Evolutionary conservation across 2,113 vertebrate species (phyloP).

Genomic region (Baryphthengus martii): DNA sequence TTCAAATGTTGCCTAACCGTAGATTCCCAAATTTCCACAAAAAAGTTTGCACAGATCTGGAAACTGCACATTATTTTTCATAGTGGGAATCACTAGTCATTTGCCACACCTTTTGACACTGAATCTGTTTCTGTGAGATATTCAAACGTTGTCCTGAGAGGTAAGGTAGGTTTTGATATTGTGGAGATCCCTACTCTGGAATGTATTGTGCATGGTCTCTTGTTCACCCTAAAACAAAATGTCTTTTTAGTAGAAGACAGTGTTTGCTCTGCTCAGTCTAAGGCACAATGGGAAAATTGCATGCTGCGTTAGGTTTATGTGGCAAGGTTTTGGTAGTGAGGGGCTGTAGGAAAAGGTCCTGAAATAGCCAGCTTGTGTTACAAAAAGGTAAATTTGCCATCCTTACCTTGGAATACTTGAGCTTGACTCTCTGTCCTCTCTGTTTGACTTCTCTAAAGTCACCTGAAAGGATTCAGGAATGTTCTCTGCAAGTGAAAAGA

Average conservation of each 20-base stretch:
- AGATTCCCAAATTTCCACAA: background rate
- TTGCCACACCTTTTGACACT: background rate
- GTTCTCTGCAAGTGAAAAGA: background rate
- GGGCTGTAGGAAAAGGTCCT: background rate
- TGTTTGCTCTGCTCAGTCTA: background rate
- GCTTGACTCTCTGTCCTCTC: background rate
- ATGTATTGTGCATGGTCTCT: background rate
- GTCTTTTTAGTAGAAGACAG: background rate
- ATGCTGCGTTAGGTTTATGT: background rate
- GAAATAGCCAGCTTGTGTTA: background rate
- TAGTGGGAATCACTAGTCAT: background rate
- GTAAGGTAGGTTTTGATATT: background rate
- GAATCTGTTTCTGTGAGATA: background rate
- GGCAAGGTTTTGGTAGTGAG: background rate
- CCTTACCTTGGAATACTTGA: background rate
- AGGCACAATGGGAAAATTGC: background rate
- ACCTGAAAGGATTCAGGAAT: background rate
- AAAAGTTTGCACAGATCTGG: background rate
- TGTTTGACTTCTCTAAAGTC: background rate
- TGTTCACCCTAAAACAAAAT: background rate
- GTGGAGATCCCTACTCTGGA: accelerated
- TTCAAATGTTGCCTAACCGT: background rate
- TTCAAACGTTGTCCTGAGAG: background rate
- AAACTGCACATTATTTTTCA: background rate
- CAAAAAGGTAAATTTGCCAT: background rate